These are phyloP conservation scores for Ophonus ardosiacus DNA, from an alignment of 2,888 invertebrate genomes.

Conservation along the genomic window DNA sequence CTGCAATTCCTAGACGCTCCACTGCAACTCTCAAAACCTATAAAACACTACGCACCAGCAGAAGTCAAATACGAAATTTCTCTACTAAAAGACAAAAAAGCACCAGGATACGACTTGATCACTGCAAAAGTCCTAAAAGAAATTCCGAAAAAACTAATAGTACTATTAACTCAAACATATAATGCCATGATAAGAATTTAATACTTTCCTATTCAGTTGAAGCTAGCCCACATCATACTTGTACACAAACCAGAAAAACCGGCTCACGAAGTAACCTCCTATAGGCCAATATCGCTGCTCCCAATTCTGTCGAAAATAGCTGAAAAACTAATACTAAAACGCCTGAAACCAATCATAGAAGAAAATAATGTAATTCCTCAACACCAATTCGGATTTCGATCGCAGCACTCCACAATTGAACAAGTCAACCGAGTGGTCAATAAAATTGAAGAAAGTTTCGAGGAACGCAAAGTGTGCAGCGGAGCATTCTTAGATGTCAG, in stretches of 20 bases:
- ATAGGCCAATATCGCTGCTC: too few relatives aligned
- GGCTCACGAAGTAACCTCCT: too few relatives aligned
- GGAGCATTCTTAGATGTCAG: slow-evolving; percentile 9
- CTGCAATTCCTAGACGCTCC: too few relatives aligned
- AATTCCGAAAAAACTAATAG: slow-evolving; percentile 41
- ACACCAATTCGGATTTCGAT: slow-evolving; percentile 21
- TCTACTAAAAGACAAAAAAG: slow-evolving; percentile 53
- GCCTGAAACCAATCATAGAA: slow-evolving; percentile 48
- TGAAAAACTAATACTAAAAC: too few relatives aligned
- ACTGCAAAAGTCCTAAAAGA: slow-evolving; percentile 65
- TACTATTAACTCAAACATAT: slow-evolving; percentile 41
- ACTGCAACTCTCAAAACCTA: too few relatives aligned
- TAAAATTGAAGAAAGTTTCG: too few relatives aligned
- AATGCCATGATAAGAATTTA: slow-evolving; percentile 65
- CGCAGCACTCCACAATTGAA: slow-evolving; percentile 8
- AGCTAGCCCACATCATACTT: too few relatives aligned
- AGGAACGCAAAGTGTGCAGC: not conserved
- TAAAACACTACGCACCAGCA: too few relatives aligned
- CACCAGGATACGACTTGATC: slow-evolving; percentile 67
- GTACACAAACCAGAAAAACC: too few relatives aligned
- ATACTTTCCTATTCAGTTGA: slow-evolving; percentile 64
- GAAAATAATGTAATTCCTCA: slow-evolving; percentile 3
- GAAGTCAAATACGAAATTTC: too few relatives aligned
- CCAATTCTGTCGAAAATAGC: too few relatives aligned
- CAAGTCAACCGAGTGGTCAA: not conserved